A percentile compares a stretch with the other conserved stretches of the same genome.
These are phyloP conservation scores for Bombus fervidus DNA, from an alignment of 1,140 invertebrate species.

Conservation along the genomic window DNA sequence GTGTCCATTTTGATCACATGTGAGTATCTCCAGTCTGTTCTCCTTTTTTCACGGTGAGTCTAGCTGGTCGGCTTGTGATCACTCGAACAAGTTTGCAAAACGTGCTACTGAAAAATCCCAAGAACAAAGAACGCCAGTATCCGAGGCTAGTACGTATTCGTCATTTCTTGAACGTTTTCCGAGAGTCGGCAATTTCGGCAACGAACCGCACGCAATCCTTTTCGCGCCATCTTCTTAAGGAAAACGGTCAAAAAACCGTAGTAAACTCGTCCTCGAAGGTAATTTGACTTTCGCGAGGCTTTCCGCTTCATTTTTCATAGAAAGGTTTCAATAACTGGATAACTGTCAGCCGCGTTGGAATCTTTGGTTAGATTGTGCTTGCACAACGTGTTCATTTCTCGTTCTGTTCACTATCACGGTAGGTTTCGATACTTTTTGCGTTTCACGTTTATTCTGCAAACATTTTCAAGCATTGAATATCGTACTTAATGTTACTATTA, in stretches of 20 bases:
- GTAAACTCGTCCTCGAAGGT: constrained; percentile 45
- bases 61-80: constrained; percentile 75
- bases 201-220: constrained; percentile 73
- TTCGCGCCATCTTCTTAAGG: constrained; percentile 72
- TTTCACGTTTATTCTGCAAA: background rate
- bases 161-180: constrained; percentile 5
- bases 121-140: constrained; percentile 5
- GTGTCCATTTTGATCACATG: constrained; percentile 86
- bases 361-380: constrained; percentile 68
- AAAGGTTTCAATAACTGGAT: background rate
- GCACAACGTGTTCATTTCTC: constrained; percentile 29
- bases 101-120: constrained; percentile 53
- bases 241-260: constrained; percentile 48
- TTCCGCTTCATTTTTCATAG: constrained; percentile 12
- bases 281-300: constrained; percentile 27
- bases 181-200: constrained; percentile 65
- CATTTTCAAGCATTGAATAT: background rate
- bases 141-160: constrained; percentile 65
- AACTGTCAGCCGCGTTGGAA: constrained; percentile 53
- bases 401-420: background rate
- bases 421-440: background rate
- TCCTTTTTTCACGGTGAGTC: constrained; percentile 71
- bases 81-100: constrained; percentile 66
- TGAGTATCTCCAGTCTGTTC: constrained; percentile 82
- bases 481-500: background rate